Evolutionary conservation across 2,888 invertebrate species (phyloP), one percentile per base, ranked within the genome.

Genomic region (Pedicia rivosa): DNA sequence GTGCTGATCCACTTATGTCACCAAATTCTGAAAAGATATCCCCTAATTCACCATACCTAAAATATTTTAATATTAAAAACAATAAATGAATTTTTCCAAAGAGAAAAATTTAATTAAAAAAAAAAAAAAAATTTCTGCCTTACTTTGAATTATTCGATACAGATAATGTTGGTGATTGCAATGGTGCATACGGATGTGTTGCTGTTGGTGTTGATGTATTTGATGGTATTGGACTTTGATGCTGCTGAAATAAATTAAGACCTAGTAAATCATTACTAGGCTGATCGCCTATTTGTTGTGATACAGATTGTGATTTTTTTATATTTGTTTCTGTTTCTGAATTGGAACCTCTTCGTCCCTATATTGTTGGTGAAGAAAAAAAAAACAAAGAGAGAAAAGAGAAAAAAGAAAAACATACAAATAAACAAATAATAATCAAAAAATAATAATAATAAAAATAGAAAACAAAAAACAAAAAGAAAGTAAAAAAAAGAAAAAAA

Each of bases 1-100:
- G 67, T 44, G 79, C 73, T 44, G 75, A 67, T 48, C 70, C 58
- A 46, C 74, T 73, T 53, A 80, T 74, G 40, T 84, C 83, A 27
- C 81, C 82, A 38, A 86, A 72, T 65, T 88, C 88, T 9, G 81
- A 77, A 55, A 88, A 87, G 40, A 88, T 64, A 58, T 88, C 88
- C 20, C 80, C 74, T 38, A 78, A 65, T 53, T 79, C 79, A 47
- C 67, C 61, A 48, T 68, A 67, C n/a, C n/a, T n/a, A n/a, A n/a
- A n/a, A n/a, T n/a, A n/a, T n/a, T n/a, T 9, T 70, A 66, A 30
- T 63, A 47, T 35, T 40, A 40, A 27, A 19, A 40, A 20, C 13
- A 24, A 9, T n/a, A n/a, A n/a, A n/a, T n/a, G n/a, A n/a, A n/a
- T n/a, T n/a, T 39, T 37, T 14, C 10, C 30, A 27, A 29, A 13